phyloP scores from a whole-genome alignment of 2,797 vertebrate species.

The Bovichtus diacanthus region DNA sequence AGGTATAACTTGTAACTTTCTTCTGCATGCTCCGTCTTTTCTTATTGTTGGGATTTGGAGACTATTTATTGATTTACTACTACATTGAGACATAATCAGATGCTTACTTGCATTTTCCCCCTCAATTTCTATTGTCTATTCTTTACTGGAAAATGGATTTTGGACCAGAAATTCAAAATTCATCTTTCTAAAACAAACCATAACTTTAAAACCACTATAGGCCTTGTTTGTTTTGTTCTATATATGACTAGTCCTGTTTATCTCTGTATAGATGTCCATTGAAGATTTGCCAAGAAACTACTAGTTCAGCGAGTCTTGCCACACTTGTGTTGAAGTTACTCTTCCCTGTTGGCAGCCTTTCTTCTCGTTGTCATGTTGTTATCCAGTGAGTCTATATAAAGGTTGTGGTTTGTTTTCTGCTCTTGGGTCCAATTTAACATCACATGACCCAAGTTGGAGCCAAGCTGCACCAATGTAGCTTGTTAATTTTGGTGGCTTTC shows the following conservation, averaged over 20 bases:
- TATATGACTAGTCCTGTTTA: neutral
- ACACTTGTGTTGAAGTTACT: neutral
- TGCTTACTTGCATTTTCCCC: neutral
- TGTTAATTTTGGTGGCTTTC: conserved; percentile 5
- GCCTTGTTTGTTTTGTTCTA: neutral
- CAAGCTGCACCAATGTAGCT: neutral
- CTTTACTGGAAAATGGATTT: neutral
- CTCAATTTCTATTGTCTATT: neutral
- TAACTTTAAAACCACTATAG: neutral
- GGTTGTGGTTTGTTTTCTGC: neutral
- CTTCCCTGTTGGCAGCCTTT: conserved; percentile 9
- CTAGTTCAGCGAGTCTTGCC: neutral
- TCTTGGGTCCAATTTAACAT: conserved; percentile 9
- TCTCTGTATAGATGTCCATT: neutral
- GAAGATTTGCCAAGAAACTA: neutral
- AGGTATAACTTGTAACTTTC: too few relatives aligned
- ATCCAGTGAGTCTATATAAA: neutral
- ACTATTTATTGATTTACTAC: too few relatives aligned
- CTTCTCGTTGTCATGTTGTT: neutral
- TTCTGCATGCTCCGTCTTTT: too few relatives aligned
- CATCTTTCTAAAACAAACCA: neutral
- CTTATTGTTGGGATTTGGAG: too few relatives aligned
- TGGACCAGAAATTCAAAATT: neutral
- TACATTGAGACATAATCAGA: neutral
- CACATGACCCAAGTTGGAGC: neutral